phyloP scores from a whole-genome alignment of 2,797 vertebrate genomes.

The Huso huso region DNA sequence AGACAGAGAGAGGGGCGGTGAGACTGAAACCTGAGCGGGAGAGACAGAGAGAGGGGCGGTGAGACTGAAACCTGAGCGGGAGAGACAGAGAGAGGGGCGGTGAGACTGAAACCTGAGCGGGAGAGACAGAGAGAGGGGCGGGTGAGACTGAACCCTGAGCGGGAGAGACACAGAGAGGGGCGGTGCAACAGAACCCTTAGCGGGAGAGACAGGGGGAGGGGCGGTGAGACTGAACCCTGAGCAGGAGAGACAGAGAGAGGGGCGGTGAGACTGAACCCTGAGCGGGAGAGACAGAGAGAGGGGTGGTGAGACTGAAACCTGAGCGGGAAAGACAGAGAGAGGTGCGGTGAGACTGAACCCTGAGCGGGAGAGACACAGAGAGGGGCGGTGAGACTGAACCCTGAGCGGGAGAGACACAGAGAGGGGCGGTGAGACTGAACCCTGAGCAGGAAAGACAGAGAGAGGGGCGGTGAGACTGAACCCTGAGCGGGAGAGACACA shows the following conservation, averaged over 20 bases:
- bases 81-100: neutral
- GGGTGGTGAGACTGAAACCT: too few species aligned
- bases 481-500: too few species aligned
- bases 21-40: neutral
- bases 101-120: slow-evolving; percentile 23
- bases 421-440: too few species aligned
- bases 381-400: too few species aligned
- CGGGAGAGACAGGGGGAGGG: slow-evolving; percentile 7
- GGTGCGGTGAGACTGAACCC: too few species aligned
- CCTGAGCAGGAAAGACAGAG: too few species aligned
- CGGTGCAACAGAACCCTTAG: neutral
- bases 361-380: too few species aligned
- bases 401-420: too few species aligned
- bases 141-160: slow-evolving; percentile 29
- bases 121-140: slow-evolving; percentile 21
- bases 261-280: slow-evolving; percentile 32
- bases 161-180: neutral
- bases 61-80: neutral
- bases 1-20: slow-evolving; percentile 12
- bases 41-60: neutral
- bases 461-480: too few species aligned
- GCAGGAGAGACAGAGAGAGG: slow-evolving; percentile 15
- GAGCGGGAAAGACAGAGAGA: too few species aligned
- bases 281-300: too few species aligned
- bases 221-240: slow-evolving; percentile 19